Conservation (phyloP, 2,888 invertebrate species). For the Periphyllus acericola region DNA sequence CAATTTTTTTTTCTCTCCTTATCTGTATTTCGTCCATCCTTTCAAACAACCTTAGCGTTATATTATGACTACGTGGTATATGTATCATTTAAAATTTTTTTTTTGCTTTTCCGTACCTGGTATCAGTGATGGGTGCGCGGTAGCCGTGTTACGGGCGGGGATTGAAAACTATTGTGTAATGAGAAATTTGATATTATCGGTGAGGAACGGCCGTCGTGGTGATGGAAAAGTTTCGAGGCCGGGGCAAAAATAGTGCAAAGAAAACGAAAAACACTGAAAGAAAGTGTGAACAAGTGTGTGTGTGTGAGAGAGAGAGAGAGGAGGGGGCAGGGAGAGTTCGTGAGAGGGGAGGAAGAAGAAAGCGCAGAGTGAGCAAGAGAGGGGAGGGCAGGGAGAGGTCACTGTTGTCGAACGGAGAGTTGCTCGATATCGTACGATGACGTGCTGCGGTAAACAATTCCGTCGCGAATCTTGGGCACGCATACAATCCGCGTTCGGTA, state of each 20-base stretch:
- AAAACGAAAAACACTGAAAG: background rate
- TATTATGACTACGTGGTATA: background rate
- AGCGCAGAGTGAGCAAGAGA: too few relatives aligned
- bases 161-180: background rate
- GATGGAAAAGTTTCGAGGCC: background rate
- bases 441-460: conserved; percentile 8
- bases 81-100: too few relatives aligned
- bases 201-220: background rate
- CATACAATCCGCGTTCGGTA: background rate
- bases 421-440: background rate
- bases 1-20: background rate
- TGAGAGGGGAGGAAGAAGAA: background rate
- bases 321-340: background rate
- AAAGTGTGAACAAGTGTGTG: background rate
- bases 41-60: background rate
- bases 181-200: conserved; percentile 17
- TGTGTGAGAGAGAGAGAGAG: background rate
- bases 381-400: background rate
- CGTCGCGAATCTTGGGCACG: background rate
- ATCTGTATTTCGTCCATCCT: background rate
- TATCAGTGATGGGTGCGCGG: background rate
- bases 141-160: background rate
- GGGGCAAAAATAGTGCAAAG: background rate
- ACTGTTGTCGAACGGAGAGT: conserved; percentile 15
- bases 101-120: background rate